Conservation (phyloP, 2,113 vertebrate species). For the Corythornis vintsioides region DNA sequence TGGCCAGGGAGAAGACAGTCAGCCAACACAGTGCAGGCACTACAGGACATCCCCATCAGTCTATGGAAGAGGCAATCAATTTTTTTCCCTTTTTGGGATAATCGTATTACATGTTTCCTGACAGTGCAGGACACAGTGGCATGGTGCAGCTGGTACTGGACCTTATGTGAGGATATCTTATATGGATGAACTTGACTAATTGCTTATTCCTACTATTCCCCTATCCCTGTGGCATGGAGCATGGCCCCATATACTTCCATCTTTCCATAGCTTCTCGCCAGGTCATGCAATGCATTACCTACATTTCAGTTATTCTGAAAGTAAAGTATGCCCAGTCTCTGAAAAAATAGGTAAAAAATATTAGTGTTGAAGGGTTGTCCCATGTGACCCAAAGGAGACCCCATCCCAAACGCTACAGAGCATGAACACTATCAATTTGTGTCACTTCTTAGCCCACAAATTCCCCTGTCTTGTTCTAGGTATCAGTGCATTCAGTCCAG, state of each 20-base stretch:
- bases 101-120: not conserved
- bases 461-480: not conserved
- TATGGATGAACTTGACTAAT: not conserved
- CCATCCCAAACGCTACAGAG: not conserved
- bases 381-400: rapidly evolving
- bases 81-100: not conserved
- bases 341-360: not conserved
- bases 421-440: not conserved
- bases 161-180: not conserved
- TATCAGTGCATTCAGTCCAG: not conserved
- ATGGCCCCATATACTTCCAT: not conserved
- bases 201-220: not conserved
- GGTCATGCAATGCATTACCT: not conserved
- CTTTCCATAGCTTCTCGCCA: not conserved
- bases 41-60: not conserved
- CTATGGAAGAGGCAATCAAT: not conserved
- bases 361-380: not conserved
- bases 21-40: not conserved
- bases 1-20: not conserved
- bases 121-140: rapidly evolving
- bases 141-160: not conserved
- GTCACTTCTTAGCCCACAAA: not conserved
- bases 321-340: not conserved
- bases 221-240: not conserved
- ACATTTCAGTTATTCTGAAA: not conserved